Evolutionary conservation across 2,888 invertebrate genomes (phyloP), one percentile per base, ranked within the genome.

Genomic region (Synanthedon vespiformis): DNA sequence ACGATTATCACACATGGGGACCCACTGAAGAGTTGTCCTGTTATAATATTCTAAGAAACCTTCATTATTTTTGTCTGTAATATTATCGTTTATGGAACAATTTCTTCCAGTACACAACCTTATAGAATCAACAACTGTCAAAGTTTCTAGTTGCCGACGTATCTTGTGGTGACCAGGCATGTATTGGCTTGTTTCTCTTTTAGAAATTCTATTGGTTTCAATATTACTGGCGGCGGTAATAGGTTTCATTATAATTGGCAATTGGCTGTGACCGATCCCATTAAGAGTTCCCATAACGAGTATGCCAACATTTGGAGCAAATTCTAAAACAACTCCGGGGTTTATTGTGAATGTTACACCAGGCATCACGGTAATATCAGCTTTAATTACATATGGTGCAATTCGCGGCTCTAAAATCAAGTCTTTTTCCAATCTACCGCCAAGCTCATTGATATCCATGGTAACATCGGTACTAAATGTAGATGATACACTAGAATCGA

Each of bases 281-380:
- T 92, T 90, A 18, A 99, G 83, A 0, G 93, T 93, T 1, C 99
- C 99, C 64, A 99, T 89, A 1, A 99, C 97, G 22, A 99, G 84
- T 56, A 99, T 96, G 0, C 99, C 98, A 51, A 99, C 95, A 79
- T 97, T 97, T 0, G 99, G 96, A 44, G 94, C 94, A 74, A 99
- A 98, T 79, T 98, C 97, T 76, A 99, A 86, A 8, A 93, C 90
- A 0, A 96, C 97, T 5, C 97, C 98, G 2, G 96, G 93, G 60
- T 92, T 91, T 54, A 99, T 95, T 0, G 92, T 92, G 40, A 99
- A 77, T 0, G 93, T 95, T 0, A 92, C 94, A 56, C 93, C 94
- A 0, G 99, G 98, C 98, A 99, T 98, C 0, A 99, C 92, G 0
- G 99, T 99, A 47, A 99, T 92, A 75, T 99, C 99, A 0, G 95